Conservation (phyloP, 2,113 vertebrate species). For the Calypte anna region DNA sequence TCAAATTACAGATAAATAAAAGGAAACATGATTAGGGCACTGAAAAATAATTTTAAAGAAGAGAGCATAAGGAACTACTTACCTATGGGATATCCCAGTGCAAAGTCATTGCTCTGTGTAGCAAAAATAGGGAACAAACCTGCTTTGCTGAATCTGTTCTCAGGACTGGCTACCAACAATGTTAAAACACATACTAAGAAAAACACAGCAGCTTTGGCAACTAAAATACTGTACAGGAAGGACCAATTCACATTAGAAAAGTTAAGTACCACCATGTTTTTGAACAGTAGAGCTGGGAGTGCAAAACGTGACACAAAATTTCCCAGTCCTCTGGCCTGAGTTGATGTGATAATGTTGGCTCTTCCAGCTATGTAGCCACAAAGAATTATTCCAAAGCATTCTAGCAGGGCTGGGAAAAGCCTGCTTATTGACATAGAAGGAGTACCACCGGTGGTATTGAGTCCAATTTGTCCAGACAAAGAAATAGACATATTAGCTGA, state of each 20-base stretch:
- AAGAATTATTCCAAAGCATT: constrained; percentile 97
- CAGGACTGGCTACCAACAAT: constrained; percentile 86
- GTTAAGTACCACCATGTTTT: constrained; percentile 97
- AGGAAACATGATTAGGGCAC: background rate
- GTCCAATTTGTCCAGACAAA: constrained; percentile 36
- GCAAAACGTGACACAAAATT: constrained; percentile 97
- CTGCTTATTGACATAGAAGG: constrained; percentile 91
- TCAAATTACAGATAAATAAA: background rate
- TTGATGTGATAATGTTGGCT: constrained; percentile 88
- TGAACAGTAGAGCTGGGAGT: constrained; percentile 93
- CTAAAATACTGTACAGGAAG: constrained; percentile 91
- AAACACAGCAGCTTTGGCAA: constrained; percentile 94
- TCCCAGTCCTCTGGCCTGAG: constrained; percentile 93
- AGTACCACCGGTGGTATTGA: constrained; percentile 61
- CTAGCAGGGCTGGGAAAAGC: constrained; percentile 92
- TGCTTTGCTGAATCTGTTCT: constrained; percentile 91
- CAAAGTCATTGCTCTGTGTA: constrained; percentile 99
- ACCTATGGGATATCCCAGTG: constrained; percentile 97
- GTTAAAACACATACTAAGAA: constrained; percentile 88
- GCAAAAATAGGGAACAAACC: constrained; percentile 98
- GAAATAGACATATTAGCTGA: constrained; percentile 63
- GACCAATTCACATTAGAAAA: constrained; percentile 94
- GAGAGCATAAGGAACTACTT: constrained; percentile 62
- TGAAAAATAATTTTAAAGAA: constrained; percentile 13
- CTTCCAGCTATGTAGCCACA: constrained; percentile 95